Evolutionary conservation across 1,140 invertebrate genomes (phyloP).

Genomic region (Ectropis grisescens): DNA sequence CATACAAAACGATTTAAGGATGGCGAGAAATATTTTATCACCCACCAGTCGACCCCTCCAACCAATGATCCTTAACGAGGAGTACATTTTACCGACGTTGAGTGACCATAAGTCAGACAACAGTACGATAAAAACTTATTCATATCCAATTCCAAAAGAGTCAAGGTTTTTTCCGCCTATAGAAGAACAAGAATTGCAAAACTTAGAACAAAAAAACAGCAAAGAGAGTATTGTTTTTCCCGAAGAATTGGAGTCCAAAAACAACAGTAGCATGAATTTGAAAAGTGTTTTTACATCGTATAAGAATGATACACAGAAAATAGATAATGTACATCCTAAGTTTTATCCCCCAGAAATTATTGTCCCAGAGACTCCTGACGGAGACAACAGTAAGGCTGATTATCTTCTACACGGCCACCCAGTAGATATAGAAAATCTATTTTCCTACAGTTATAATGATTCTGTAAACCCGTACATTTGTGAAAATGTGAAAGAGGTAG

Average conservation of each 20-base stretch:
- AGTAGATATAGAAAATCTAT: too few species aligned
- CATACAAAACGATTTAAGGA: constrained; percentile 22
- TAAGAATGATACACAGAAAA: too few species aligned
- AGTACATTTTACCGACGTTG: constrained; percentile 1
- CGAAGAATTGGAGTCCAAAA: constrained; percentile 2
- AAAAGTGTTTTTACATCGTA: constrained; percentile 16
- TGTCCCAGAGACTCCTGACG: too few species aligned
- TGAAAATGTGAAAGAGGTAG: constrained; percentile 15
- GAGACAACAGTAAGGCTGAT: too few species aligned
- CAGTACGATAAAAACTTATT: constrained; percentile 16
- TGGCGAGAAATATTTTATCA: constrained; percentile 22
- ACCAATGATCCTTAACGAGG: background rate
- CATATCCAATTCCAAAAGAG: constrained; percentile 21
- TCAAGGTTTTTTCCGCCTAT: constrained; percentile 30
- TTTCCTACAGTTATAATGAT: constrained; percentile 23
- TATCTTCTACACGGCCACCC: too few species aligned
- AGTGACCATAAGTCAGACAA: constrained; percentile 3
- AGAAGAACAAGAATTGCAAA: constrained; percentile 17
- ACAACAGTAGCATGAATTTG: constrained; percentile 12
- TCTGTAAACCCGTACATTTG: constrained; percentile 21
- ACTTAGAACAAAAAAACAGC: constrained; percentile 10
- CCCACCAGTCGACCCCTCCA: constrained; percentile 9
- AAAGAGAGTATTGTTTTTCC: constrained; percentile 18
- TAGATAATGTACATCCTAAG: too few species aligned
- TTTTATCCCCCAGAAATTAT: too few species aligned